Conservation (phyloP, 2,113 vertebrate genomes). For the Muscicapa adusta region DNA sequence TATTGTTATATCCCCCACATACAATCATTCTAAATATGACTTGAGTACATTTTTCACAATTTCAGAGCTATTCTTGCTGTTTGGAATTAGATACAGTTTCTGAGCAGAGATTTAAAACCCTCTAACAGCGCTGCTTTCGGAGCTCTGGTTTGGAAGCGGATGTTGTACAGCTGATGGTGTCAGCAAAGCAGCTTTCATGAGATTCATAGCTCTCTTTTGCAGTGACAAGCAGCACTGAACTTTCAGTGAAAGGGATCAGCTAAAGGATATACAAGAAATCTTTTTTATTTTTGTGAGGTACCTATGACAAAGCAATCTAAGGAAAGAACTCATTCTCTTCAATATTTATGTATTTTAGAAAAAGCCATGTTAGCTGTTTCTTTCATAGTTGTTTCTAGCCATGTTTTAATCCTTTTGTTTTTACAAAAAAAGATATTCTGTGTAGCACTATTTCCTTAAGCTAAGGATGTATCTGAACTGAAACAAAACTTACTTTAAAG, state of each 20-base stretch:
- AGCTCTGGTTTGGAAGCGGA: slow-evolving; percentile 42
- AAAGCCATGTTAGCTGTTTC: neutral
- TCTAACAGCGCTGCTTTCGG: slow-evolving; percentile 7
- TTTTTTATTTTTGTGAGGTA: slow-evolving; percentile 63
- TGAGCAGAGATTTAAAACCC: slow-evolving; percentile 72
- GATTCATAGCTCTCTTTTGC: slow-evolving; percentile 68
- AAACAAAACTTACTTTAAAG: neutral
- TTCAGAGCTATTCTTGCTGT: slow-evolving; percentile 64
- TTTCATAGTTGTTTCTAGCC: neutral
- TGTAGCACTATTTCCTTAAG: neutral
- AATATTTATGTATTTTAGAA: slow-evolving; percentile 24
- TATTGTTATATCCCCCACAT: slow-evolving; percentile 71
- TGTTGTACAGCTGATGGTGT: slow-evolving; percentile 40
- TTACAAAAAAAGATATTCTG: neutral
- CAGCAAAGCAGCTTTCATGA: slow-evolving; percentile 27
- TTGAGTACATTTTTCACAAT: slow-evolving; percentile 74
- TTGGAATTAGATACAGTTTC: slow-evolving; percentile 69
- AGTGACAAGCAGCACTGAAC: slow-evolving; percentile 56
- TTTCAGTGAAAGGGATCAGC: slow-evolving; percentile 50
- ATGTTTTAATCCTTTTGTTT: neutral
- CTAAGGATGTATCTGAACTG: neutral
- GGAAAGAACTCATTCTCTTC: slow-evolving; percentile 35
- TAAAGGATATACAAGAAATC: slow-evolving; percentile 55
- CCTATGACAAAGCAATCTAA: slow-evolving; percentile 52
- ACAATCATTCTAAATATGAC: slow-evolving; percentile 76